These are phyloP conservation scores for Chionomys nivalis DNA, from an alignment of 2,113 vertebrate species.

Conservation along the genomic window DNA sequence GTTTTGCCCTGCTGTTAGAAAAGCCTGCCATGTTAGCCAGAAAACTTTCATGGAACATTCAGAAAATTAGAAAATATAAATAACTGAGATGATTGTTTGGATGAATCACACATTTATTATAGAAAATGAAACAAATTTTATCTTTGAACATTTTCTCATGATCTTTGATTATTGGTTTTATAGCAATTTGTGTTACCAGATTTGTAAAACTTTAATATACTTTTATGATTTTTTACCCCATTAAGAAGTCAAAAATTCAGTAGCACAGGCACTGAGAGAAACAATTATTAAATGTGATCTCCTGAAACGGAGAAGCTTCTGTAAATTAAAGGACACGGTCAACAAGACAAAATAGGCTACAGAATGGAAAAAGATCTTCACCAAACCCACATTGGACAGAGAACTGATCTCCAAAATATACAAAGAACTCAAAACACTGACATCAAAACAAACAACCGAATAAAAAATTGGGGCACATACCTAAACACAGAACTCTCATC, in stretches of 20 bases:
- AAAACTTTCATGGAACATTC: neutral
- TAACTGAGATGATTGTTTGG: neutral
- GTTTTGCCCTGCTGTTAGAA: constrained; percentile 42
- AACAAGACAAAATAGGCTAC: no score
- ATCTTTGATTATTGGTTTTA: neutral
- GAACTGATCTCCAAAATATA: no score
- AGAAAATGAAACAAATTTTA: neutral
- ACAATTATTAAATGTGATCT: no score
- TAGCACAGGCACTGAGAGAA: no score
- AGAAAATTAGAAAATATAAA: constrained; percentile 8
- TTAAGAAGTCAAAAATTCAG: neutral
- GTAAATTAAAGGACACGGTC: no score
- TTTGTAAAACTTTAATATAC: neutral
- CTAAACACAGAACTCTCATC: no score
- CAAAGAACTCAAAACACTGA: no score
- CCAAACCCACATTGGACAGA: no score
- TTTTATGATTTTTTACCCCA: neutral
- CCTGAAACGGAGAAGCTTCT: no score
- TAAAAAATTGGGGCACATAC: no score
- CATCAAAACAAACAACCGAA: no score
- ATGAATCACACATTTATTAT: neutral
- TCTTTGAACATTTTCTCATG: neutral
- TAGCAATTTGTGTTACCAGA: neutral
- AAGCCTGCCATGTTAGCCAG: neutral
- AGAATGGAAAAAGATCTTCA: no score